phyloP scores from a whole-genome alignment of 2,113 vertebrate genomes.

The Tupaia chinensis region DNA sequence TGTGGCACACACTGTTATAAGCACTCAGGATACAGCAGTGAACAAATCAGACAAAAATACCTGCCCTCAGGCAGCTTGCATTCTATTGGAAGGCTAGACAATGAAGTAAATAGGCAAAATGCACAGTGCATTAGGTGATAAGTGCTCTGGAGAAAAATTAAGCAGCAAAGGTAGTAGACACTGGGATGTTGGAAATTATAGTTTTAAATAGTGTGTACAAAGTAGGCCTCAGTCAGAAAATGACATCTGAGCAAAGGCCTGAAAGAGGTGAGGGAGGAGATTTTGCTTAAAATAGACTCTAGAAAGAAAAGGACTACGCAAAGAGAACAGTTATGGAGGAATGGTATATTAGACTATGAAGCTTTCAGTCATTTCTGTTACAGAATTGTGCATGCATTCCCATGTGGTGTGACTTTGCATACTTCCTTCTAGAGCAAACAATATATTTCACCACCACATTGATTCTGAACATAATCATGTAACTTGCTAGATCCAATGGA shows the following conservation, averaged over 20 bases:
- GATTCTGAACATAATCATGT: neutral
- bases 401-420: neutral
- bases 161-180: neutral
- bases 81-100: neutral
- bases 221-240: slow-evolving; percentile 6
- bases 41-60: neutral
- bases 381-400: neutral
- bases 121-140: neutral
- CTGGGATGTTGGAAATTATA: neutral
- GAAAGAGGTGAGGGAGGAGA: neutral
- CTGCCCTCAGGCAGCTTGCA: neutral
- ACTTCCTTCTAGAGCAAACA: slow-evolving; percentile 1
- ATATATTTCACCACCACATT: slow-evolving; percentile 10
- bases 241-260: slow-evolving; percentile 36
- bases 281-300: neutral
- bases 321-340: neutral
- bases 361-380: slow-evolving; percentile 1
- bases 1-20: neutral
- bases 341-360: neutral
- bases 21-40: neutral
- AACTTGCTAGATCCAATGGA: slow-evolving; percentile 12
- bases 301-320: slow-evolving; percentile 18
- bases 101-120: slow-evolving; percentile 37
- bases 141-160: slow-evolving; percentile 17
- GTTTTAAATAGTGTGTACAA: slow-evolving; percentile 3